Evolutionary conservation across 2,113 vertebrate genomes (phyloP), one percentile per base, ranked within the genome.

Genomic region (Chelonoidis abingdonii): DNA sequence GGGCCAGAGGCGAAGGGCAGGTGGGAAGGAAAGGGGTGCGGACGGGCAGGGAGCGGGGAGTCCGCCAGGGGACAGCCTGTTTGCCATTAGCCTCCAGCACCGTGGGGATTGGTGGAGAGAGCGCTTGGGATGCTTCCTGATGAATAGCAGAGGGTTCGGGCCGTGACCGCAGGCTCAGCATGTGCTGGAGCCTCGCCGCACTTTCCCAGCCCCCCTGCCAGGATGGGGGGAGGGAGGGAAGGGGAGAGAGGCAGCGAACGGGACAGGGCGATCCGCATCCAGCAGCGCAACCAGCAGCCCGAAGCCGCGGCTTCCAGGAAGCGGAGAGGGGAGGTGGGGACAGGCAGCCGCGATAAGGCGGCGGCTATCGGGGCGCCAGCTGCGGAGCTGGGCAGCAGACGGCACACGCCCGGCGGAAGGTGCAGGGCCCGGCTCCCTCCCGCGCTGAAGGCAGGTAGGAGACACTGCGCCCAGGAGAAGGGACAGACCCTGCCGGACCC

Each of bases 131-230:
- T 82, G 97, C 94, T 95, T 88, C 35, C 54, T 50, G 97, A 89
- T 84, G 79, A 94, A 86, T 49, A 65, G 93, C 79, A 54, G 93
- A 89, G 97, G 97, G 97, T 93, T 97, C 95, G 89, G 96, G 96
- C 97, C 94, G 88, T 86, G 94, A 93, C 91, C 97, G 89, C 90
- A 38, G 56, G 84, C 96, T 86, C 96, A 50, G 96, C 86, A 24
- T 41, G 93, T 50, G 96, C 94, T 91, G 92, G 88, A 89, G 96
- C 92, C 92, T 93, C 93, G 96, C 96, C 50, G 96, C 90, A 59
- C 96, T 49, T 83, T 93, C 97, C 96, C 95, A 94, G 92, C 96
- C 92, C 93, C 95, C 90, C 88, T 87, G 98, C 97, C 96, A 95
- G 96, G 81, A 89, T 81, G 96, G 90, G 94, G 91, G 95, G 95